Evolutionary conservation across 2,888 invertebrate species (phyloP).

Genomic region (Tachystola acroxantha): DNA sequence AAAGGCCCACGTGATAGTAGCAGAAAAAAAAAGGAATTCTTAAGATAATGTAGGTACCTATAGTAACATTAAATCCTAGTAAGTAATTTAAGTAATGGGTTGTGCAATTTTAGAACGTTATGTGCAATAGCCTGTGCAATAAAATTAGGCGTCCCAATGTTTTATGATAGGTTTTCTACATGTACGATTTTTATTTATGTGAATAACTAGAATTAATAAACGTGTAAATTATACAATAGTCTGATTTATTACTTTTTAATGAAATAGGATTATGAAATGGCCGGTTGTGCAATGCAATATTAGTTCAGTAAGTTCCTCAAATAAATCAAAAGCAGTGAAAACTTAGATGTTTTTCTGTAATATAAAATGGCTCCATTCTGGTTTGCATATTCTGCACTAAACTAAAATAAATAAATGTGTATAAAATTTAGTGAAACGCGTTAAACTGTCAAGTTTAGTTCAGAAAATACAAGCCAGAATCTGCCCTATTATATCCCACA

Average conservation of each 20-base stretch:
- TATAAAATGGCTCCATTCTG: no score
- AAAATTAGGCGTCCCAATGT: conserved; percentile 9
- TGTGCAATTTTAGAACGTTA: conserved; percentile 34
- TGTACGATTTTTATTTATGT: background rate
- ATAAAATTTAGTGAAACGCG: no score
- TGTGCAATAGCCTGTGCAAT: conserved; percentile 58
- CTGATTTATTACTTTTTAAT: conserved; percentile 7
- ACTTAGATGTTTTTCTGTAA: background rate
- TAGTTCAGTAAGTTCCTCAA: conserved; percentile 33
- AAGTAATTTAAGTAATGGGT: conserved; percentile 11
- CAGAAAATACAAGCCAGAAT: no score
- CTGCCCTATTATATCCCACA: background rate
- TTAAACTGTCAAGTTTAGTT: no score
- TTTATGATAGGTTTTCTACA: background rate
- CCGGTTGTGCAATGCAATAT: conserved; percentile 76
- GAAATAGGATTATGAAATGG: conserved; percentile 35
- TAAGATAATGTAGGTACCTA: conserved; percentile 18
- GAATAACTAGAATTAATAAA: no score
- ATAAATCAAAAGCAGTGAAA: background rate
- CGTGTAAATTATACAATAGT: background rate
- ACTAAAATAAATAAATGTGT: no score
- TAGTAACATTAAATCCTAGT: no score
- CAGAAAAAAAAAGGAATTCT: conserved; percentile 30
- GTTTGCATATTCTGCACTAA: no score
- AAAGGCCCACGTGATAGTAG: conserved; percentile 35